These are phyloP conservation scores for Narcine bancroftii DNA, from an alignment of 2,113 vertebrate genomes.

Conservation along the genomic window DNA sequence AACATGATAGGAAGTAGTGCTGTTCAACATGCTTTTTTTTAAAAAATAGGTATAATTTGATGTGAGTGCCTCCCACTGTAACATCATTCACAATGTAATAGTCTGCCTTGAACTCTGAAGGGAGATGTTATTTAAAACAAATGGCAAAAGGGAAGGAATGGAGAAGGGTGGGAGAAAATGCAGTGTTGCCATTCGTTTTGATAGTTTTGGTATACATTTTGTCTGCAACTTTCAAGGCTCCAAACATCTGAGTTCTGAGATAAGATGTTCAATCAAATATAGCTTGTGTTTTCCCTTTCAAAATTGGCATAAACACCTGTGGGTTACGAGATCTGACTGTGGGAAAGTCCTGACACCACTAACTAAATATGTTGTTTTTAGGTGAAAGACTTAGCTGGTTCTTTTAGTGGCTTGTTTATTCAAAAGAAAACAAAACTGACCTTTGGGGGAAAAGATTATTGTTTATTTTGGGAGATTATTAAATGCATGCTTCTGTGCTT, in stretches of 20 bases:
- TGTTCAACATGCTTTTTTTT: constrained; percentile 48
- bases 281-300: constrained; percentile 35
- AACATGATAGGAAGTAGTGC: constrained; percentile 57
- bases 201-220: constrained; percentile 27
- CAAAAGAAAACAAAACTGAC: constrained; percentile 56
- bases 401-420: constrained; percentile 65
- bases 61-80: neutral
- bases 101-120: neutral
- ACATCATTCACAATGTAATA: neutral
- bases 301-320: constrained; percentile 54
- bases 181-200: neutral
- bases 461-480: constrained; percentile 62
- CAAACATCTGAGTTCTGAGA: constrained; percentile 33
- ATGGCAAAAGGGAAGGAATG: neutral
- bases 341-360: constrained; percentile 57
- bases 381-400: constrained; percentile 57
- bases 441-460: constrained; percentile 63
- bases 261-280: constrained; percentile 35
- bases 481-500: constrained; percentile 48
- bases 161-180: neutral
- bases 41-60: neutral
- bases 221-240: constrained; percentile 14
- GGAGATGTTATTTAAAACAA: neutral
- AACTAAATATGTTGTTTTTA: constrained; percentile 67
- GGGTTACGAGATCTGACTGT: constrained; percentile 50